Evolutionary conservation across 2,113 vertebrate species (phyloP), one percentile per base, ranked within the genome.

Genomic region (Ciconia boyciana): DNA sequence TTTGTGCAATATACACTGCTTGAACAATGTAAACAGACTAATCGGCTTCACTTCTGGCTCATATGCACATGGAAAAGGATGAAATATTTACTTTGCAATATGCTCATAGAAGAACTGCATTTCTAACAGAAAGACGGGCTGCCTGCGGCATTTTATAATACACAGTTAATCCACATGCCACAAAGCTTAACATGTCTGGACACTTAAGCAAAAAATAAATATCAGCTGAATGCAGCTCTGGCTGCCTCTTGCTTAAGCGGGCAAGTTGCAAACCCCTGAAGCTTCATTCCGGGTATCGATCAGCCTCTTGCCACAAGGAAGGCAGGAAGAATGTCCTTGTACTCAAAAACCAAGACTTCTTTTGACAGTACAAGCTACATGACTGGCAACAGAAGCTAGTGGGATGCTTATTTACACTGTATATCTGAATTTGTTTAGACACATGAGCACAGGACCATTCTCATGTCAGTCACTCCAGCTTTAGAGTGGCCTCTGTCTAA

Each of bases 371-470:
- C 28, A 41, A 79, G 66, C 74, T n/a, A 25, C 36, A 2, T 7
- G 29, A 28, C 43, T 2, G 17, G 25, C 34, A 55, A 18, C 4
- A 48, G 80, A 74, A 58, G 51, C 68, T 9, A 16, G 14, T 3
- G 21, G 84, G 61, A 86, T 62, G 16, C 39, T 72, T 7, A 11
- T 19, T 39, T 15, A 28, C 18, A 4, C 39, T 52, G 25, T 13
- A 3, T 11, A 43, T 5, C 72, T 48, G 29, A 80, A 80, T 8
- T 6, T 26, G 25, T 24, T 69, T 1, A 5, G 88, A 75, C 57
- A 72, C 80, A 21, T 0, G 29, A 83, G 69, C 4, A 4, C 4
- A n/a, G 66, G 57, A 44, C 9, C 1, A 0, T 3, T 43, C 54
- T 65, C 15, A 4, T 18, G 20, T 41, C 80, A 49, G 16, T 66